Conservation (phyloP, 2,888 invertebrate species). For the Ceramica pisi region DNA sequence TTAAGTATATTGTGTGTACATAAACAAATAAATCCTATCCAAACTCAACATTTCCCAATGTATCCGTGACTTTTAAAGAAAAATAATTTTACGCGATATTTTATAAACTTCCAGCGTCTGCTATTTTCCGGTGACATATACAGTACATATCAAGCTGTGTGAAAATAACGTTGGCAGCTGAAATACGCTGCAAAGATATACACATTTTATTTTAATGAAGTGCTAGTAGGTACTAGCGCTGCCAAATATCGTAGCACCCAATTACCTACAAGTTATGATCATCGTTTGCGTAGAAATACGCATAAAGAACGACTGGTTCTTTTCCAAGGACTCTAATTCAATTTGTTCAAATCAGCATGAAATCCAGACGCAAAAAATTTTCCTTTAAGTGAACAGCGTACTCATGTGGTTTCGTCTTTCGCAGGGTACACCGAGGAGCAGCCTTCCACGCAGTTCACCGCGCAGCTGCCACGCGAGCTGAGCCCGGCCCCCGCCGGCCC, state of each 20-base stretch:
- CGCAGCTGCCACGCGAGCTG: constrained; percentile 93
- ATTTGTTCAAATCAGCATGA: neutral
- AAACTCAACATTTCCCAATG: too few species aligned
- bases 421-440: constrained; percentile 95
- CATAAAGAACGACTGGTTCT: neutral
- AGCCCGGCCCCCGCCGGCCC: constrained; percentile 90
- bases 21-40: too few species aligned
- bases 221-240: neutral
- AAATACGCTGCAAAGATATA: neutral
- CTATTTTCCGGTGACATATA: too few species aligned
- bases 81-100: too few species aligned
- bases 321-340: neutral
- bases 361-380: neutral
- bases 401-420: constrained; percentile 69
- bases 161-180: neutral
- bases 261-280: neutral
- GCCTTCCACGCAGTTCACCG: constrained; percentile 94
- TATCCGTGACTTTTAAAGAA: too few species aligned
- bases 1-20: too few species aligned
- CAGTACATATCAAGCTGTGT: too few species aligned
- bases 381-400: neutral
- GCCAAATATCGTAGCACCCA: neutral
- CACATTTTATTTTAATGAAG: neutral
- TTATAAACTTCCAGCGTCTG: too few species aligned
- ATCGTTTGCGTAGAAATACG: neutral